Conservation (phyloP, 2,113 vertebrate species). For the Brienomyrus longianalis region DNA sequence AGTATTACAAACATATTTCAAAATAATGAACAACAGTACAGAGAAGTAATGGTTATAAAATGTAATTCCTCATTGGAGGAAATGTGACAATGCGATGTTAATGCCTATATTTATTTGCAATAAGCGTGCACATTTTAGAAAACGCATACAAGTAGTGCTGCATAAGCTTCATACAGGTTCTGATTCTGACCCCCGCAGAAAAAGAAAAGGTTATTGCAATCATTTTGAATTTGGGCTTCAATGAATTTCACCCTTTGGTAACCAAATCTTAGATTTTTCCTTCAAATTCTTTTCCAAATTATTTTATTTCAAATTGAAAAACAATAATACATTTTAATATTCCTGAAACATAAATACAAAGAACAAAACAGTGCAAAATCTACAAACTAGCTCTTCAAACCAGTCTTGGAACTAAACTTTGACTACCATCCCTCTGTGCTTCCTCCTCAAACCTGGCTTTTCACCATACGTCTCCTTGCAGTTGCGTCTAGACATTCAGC, state of each 20-base stretch:
- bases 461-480: background rate
- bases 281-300: conserved; percentile 38
- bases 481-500: background rate
- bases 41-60: background rate
- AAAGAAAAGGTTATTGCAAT: background rate
- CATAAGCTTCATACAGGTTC: conserved; percentile 16
- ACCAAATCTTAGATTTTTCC: conserved; percentile 44
- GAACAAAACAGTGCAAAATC: conserved; percentile 32
- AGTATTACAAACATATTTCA: background rate
- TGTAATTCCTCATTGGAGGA: background rate
- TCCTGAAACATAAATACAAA: conserved; percentile 29
- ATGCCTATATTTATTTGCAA: background rate
- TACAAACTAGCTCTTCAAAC: conserved; percentile 23
- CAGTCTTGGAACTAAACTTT: background rate
- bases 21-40: background rate
- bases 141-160: conserved; percentile 38
- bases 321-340: conserved; percentile 28
- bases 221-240: background rate
- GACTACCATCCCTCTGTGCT: background rate
- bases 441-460: conserved; percentile 21
- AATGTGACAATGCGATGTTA: background rate
- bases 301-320: conserved; percentile 56
- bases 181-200: background rate
- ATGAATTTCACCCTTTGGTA: conserved; percentile 37
- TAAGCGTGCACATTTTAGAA: background rate